phyloP scores from a whole-genome alignment of 2,113 vertebrate genomes.

The Actenoides lindsayi region DNA sequence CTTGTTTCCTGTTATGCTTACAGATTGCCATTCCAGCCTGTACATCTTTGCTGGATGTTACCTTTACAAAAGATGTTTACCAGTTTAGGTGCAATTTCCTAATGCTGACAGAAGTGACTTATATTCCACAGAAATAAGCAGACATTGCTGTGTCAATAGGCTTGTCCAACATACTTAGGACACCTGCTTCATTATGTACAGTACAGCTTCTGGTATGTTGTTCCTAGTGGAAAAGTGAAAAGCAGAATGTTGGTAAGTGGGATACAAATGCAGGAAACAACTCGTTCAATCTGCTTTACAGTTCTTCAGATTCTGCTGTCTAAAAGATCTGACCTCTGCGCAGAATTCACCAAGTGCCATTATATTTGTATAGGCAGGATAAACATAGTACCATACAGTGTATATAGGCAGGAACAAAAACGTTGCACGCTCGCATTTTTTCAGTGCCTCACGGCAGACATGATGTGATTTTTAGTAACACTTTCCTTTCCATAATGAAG shows the following conservation, averaged over 20 bases:
- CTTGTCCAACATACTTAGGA: not conserved
- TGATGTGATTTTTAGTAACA: not conserved
- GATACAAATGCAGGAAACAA: not conserved
- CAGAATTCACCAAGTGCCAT: not conserved
- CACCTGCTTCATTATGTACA: fast-evolving
- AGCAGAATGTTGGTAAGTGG: not conserved
- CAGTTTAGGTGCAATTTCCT: not conserved
- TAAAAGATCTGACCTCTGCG: not conserved
- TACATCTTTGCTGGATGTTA: not conserved
- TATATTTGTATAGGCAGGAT: not conserved
- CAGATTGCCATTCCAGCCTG: not conserved
- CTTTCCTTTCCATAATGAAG: not conserved
- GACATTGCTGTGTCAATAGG: not conserved
- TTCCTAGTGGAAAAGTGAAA: not conserved
- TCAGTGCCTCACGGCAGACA: not conserved
- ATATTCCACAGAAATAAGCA: not conserved
- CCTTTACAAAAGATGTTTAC: not conserved
- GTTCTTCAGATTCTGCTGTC: not conserved
- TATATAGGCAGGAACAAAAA: not conserved
- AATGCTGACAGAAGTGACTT: not conserved
- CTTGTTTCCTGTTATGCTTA: not conserved
- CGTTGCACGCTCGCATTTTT: not conserved
- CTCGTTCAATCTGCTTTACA: not conserved
- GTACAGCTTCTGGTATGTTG: not conserved
- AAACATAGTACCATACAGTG: not conserved